Percentiles rank a stretch among this genome's conserved stretches.
These are phyloP conservation scores for Dicrostonyx torquatus DNA, from an alignment of 2,797 vertebrate genomes.

Conservation along the genomic window DNA sequence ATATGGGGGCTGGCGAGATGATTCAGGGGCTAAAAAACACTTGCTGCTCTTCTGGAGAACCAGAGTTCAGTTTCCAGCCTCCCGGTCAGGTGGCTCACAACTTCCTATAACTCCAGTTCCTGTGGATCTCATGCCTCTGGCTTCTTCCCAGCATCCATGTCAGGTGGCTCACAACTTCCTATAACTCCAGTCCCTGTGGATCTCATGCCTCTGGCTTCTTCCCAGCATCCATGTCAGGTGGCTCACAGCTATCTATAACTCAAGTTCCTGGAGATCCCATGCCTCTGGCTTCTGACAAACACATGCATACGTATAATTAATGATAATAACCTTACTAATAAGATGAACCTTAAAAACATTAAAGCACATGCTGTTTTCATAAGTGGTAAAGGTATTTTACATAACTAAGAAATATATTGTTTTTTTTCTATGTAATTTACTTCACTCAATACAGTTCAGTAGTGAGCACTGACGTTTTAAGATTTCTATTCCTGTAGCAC, in stretches of 20 bases:
- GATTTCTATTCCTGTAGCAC: not conserved
- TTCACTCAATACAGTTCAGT: conserved; percentile 18
- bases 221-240: not conserved
- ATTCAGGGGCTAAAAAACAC: not conserved
- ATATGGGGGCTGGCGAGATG: not conserved
- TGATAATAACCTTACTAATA: not conserved
- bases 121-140: not conserved
- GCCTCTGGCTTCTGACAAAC: not conserved
- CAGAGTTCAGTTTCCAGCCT: not conserved
- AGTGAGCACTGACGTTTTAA: conserved; percentile 17
- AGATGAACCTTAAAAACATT: not conserved
- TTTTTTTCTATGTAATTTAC: not conserved
- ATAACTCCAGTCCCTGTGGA: not conserved
- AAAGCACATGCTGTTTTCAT: not conserved
- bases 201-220: not conserved
- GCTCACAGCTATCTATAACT: not conserved
- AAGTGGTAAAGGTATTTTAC: not conserved
- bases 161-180: not conserved
- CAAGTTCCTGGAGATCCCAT: not conserved
- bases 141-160: not conserved
- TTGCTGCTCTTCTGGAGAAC: not conserved
- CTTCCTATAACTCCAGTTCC: not conserved
- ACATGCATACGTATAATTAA: not conserved
- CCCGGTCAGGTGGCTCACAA: not conserved
- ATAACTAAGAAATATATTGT: not conserved